A percentile compares a stretch with the other conserved stretches of the same genome.
Conservation (phyloP, 2,797 vertebrate genomes). For the Hippoglossus hippoglossus region DNA sequence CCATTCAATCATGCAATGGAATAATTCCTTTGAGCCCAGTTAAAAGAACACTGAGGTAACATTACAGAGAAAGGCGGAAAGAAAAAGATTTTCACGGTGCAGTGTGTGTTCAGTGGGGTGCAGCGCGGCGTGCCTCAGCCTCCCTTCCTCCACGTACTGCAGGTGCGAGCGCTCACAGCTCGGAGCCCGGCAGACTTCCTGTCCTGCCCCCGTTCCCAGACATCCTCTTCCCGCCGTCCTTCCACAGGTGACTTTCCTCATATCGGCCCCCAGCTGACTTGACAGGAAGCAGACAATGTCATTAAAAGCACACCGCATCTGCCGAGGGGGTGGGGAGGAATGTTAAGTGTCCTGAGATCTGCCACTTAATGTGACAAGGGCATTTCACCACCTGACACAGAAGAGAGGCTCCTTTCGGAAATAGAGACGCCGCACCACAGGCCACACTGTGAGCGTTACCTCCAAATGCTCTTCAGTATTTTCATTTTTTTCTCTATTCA, state of each 20-base stretch:
- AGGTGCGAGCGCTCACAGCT: neutral
- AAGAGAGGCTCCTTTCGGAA: constrained; percentile 40
- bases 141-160: constrained; percentile 4
- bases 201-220: constrained; percentile 51
- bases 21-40: constrained; percentile 34
- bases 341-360: constrained; percentile 74
- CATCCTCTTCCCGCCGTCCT: constrained; percentile 48
- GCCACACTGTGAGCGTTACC: constrained; percentile 55
- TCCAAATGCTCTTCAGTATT: constrained; percentile 53
- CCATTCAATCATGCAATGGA: constrained; percentile 28
- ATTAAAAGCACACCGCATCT: constrained; percentile 73
- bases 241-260: constrained; percentile 74
- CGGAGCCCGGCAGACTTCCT: constrained; percentile 34
- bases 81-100: constrained; percentile 4
- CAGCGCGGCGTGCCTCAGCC: constrained; percentile 6
- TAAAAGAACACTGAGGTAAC: constrained; percentile 31
- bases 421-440: constrained; percentile 34
- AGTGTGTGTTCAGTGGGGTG: constrained; percentile 8
- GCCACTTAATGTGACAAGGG: constrained; percentile 77
- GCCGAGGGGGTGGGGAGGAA: constrained; percentile 62
- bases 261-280: constrained; percentile 67
- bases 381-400: constrained; percentile 69
- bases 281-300: constrained; percentile 76
- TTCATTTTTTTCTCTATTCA: constrained; percentile 10
- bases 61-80: neutral